Conservation (phyloP, 1,140 invertebrate genomes). For the Hylyphantes graminicola region DNA sequence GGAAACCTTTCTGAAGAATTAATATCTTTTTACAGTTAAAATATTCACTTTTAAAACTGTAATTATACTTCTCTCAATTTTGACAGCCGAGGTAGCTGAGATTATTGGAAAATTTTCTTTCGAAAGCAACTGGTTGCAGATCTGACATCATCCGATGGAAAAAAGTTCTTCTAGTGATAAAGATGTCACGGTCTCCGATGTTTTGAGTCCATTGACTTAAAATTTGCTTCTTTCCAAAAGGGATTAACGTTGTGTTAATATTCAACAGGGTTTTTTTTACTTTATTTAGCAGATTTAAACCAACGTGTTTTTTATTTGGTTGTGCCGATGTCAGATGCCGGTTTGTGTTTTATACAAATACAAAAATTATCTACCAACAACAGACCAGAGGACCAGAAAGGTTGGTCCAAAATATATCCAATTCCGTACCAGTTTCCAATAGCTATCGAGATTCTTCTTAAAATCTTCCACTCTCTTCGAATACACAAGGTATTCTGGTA, state of each 20-base stretch:
- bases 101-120: constrained; percentile 3
- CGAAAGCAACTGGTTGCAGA: constrained; percentile 42
- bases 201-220: constrained; percentile 32
- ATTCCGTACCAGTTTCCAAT: too few species aligned
- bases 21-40: not conserved
- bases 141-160: constrained; percentile 36
- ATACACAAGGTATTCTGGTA: too few species aligned
- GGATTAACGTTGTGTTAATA: not conserved
- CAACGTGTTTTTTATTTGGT: not conserved
- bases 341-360: too few species aligned
- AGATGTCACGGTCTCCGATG: constrained; percentile 38
- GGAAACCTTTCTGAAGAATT: not conserved
- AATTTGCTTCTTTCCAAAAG: not conserved
- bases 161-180: constrained; percentile 23
- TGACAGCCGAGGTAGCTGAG: not conserved
- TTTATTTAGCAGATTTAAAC: not conserved
- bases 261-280: not conserved
- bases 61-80: not conserved
- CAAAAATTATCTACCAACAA: too few species aligned
- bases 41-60: not conserved
- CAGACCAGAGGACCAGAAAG: too few species aligned
- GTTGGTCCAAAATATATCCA: too few species aligned
- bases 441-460: too few species aligned
- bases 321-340: not conserved
- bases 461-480: too few species aligned